A percentile compares a stretch with the other conserved stretches of the same genome.
Evolutionary conservation across 2,888 invertebrate species (phyloP).

Genomic region (Macrostomum cliftonense): DNA sequence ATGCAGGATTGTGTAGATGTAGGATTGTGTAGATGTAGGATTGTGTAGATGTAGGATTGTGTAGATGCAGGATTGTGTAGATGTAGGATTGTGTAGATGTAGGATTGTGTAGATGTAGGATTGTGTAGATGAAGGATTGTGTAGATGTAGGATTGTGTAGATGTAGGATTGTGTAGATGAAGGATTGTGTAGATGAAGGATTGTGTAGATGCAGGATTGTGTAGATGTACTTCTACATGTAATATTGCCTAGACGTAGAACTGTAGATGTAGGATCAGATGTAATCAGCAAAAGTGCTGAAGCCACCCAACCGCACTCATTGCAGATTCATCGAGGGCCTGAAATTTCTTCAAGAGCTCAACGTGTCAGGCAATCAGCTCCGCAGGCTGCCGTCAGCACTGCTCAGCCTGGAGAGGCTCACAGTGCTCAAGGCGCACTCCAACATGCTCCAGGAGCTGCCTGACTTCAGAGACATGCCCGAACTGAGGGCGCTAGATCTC

Average conservation of each 20-base stretch:
- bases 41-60: too few species aligned
- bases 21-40: too few species aligned
- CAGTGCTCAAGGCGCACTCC: constrained; percentile 36
- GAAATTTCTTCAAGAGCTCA: constrained; percentile 33
- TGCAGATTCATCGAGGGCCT: constrained; percentile 30
- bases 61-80: too few species aligned
- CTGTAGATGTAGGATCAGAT: not conserved
- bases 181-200: not conserved
- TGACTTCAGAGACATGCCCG: constrained; percentile 22
- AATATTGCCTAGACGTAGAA: too few species aligned
- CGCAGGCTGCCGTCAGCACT: constrained; percentile 28
- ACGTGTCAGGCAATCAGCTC: constrained; percentile 37
- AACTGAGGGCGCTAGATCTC: constrained; percentile 37
- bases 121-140: too few species aligned
- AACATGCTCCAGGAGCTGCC: constrained; percentile 36
- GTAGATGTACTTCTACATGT: not conserved
- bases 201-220: not conserved
- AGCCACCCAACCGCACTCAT: too few species aligned
- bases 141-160: too few species aligned
- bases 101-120: too few species aligned
- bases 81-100: too few species aligned
- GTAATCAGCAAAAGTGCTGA: too few species aligned
- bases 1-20: too few species aligned
- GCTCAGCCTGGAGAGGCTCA: constrained; percentile 29
- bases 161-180: not conserved